phyloP scores from a whole-genome alignment of 2,113 vertebrate species.

The Salminus brasiliensis region DNA sequence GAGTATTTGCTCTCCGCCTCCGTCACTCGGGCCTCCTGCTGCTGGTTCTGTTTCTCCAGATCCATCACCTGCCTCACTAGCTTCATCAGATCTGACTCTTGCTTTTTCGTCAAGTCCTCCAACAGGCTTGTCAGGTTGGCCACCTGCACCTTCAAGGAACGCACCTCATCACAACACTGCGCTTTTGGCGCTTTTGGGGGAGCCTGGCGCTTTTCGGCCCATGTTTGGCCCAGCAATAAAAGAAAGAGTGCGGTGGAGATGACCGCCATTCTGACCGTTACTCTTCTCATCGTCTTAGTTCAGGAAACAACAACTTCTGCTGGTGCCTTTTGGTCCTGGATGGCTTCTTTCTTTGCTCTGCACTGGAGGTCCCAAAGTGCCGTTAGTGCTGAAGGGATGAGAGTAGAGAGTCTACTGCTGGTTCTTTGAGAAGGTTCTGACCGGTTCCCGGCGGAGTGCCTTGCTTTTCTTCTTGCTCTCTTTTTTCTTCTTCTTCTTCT shows the following conservation, averaged over 20 bases:
- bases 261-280: constrained; percentile 49
- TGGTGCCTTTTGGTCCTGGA: neutral
- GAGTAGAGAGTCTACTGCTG: neutral
- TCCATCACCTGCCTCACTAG: constrained; percentile 91
- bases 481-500: too few species aligned
- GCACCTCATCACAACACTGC: constrained; percentile 88
- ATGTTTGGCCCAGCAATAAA: constrained; percentile 54
- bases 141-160: constrained; percentile 85
- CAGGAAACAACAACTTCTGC: neutral
- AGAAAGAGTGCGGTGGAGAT: constrained; percentile 64
- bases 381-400: too few species aligned
- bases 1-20: constrained; percentile 95
- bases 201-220: constrained; percentile 73
- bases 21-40: constrained; percentile 82
- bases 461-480: neutral
- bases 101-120: constrained; percentile 85
- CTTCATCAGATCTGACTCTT: constrained; percentile 84
- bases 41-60: constrained; percentile 84
- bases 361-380: neutral
- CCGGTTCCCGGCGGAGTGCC: too few species aligned
- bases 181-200: constrained; percentile 66
- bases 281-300: constrained; percentile 65
- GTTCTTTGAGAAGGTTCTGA: neutral
- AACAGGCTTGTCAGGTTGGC: constrained; percentile 89
- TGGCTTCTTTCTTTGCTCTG: neutral